These are phyloP conservation scores for Gila robusta DNA, from an alignment of 2,797 vertebrate species.

Conservation along the genomic window DNA sequence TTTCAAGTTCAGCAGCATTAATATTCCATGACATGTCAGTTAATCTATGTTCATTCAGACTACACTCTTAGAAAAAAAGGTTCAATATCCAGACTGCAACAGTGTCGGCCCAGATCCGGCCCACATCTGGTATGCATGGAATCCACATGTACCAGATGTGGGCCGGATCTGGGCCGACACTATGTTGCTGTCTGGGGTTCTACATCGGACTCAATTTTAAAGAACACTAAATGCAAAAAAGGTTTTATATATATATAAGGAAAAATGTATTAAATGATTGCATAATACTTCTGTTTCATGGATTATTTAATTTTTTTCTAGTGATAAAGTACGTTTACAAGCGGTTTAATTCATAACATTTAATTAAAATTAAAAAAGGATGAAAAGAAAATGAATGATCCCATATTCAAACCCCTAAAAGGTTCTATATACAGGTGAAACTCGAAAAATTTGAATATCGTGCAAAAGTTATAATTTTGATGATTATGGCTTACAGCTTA, in stretches of 20 bases:
- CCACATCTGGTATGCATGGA: too few relatives aligned
- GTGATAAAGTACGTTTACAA: neutral
- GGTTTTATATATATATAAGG: neutral
- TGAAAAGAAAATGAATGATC: too few relatives aligned
- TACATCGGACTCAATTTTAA: neutral
- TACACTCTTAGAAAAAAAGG: neutral
- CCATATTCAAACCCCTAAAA: too few relatives aligned
- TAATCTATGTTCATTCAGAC: neutral
- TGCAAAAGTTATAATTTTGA: too few relatives aligned
- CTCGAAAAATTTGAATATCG: too few relatives aligned
- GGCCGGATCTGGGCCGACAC: too few relatives aligned
- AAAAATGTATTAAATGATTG: neutral
- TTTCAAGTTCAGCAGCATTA: conserved; percentile 25
- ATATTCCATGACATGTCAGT: conserved; percentile 2
- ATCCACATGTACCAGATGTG: too few relatives aligned
- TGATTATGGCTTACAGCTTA: too few relatives aligned
- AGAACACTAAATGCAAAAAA: neutral
- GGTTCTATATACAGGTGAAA: neutral
- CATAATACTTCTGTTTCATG: neutral
- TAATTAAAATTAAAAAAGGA: too few relatives aligned
- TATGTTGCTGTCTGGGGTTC: neutral
- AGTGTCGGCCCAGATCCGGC: too few relatives aligned
- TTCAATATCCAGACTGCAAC: neutral
- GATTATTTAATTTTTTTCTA: neutral
- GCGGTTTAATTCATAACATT: neutral